Evolutionary conservation across 2,797 vertebrate species (phyloP).

Genomic region (Streptopelia turtur): DNA sequence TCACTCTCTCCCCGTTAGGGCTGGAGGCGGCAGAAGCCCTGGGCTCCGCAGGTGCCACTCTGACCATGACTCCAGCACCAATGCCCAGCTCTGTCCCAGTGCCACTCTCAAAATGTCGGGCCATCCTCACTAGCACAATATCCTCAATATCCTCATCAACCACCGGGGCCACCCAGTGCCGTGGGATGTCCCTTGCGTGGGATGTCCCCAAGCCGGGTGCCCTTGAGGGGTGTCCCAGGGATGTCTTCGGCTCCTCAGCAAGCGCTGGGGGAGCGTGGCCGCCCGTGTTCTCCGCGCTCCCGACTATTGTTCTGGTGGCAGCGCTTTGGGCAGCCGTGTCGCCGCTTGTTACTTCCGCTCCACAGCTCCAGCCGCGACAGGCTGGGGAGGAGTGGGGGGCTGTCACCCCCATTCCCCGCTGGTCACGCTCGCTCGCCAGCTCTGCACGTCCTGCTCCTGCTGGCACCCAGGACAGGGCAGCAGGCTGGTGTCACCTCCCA

Average conservation of each 20-base stretch:
- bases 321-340: conserved; percentile 33
- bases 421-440: fast-evolving
- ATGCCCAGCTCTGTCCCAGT: background rate
- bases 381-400: background rate
- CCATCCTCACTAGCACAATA: background rate
- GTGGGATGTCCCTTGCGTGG: background rate
- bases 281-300: background rate
- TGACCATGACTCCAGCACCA: fast-evolving
- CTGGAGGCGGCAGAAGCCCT: fast-evolving
- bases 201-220: background rate
- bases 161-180: fast-evolving
- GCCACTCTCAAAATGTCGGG: background rate
- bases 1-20: background rate
- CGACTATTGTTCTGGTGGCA: conserved; percentile 13
- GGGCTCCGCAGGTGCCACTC: background rate
- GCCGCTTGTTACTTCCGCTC: conserved; percentile 53
- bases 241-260: background rate
- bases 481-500: fast-evolving
- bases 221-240: background rate
- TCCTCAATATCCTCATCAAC: background rate
- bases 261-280: background rate
- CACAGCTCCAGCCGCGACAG: conserved; percentile 8
- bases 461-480: background rate
- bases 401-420: fast-evolving
- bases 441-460: fast-evolving